Base-by-base conservation (phyloP, 1,140 invertebrate species). In the Elysia chlorotica region DNA sequence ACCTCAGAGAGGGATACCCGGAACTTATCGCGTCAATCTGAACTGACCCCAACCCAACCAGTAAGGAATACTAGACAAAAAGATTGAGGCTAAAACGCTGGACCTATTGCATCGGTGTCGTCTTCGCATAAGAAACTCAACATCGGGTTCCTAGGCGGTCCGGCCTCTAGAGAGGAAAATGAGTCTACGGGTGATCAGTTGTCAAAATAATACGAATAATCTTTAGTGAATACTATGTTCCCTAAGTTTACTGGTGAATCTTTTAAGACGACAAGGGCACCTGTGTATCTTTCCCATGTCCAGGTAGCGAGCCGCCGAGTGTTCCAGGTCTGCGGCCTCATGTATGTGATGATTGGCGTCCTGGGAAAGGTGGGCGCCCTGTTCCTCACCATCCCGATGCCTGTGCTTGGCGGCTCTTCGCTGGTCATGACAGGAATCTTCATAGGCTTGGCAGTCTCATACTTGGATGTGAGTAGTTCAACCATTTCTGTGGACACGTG, bases 331-430 rank as follows among this genome's bases (percentile, higher is more conserved):
- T 93, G 93, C 0, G 93, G 93, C 1, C 75, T 90, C 0, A 86
- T 95, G 14, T 95, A 95, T 93, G 88, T 96, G 0, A 83, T 94
- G 3, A 90, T 95, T 61, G 92, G 93, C 54, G 94, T 96, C 86
- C 65, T 85, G 37, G 81, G 78, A 4, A 87, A 87, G 70, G 91
- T 96, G 79, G 93, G 94, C 14, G 94, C 94, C 0, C 87, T 95
- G 3, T 95, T 96, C 82, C 93, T 95, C 57, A 93, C 95, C 65
- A 96, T 96, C 68, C 95, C 95, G 2, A 92, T 94, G 81, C 94
- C 94, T 0, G 92, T 96, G n/a, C 90, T 96, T 1, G 95, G 94
- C 0, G 95, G 95, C 2, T 91, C 94, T 65, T 94, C 95, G 85
- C 94, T 94, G 77, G 90, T 95, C 2, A 93, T 94, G 91, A 95